Base-by-base conservation (phyloP, 2,113 vertebrate genomes). In the Chaetura pelagica region DNA sequence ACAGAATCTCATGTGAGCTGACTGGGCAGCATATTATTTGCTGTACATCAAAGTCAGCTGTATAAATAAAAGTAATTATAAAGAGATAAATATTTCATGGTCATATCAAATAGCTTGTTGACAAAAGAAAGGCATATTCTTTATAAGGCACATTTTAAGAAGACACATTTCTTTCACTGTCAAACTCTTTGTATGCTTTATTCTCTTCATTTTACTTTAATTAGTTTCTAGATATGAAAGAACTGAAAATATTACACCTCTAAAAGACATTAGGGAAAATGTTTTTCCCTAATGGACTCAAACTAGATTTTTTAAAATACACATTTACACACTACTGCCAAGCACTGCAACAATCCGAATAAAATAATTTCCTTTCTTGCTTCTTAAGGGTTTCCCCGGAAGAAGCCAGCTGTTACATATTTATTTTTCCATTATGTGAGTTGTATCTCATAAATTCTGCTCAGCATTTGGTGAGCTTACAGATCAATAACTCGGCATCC, bases 351-450 rank as follows among this genome's bases (percentile, higher is more conserved):
- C 5, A 5, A 94, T 84, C 74, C 80, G 74, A 92, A 72, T 51
- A 94, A 81, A 94, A 97, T 80, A 10, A 91, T 95, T 96, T 96
- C 91, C 88, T 96, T 82, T 89, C 84, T 94, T 85, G 89, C 80
- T 96, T 95, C 94, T 85, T 84, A 95, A 90, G 87, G 81, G 89
- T 90, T 94, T 94, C 90, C 91, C 46, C 52, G 2, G 9, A 88
- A 96, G 83, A 97, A 97, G 35, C 59, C 95, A 96, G 95, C 87
- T 97, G 89, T 83, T 97, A 85, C 79, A 96, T 96, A 97, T 96
- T 97, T 97, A 97, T 96, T 94, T 93, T 84, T 96, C 85, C 92
- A 90, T 97, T 91, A 92, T 92, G 69, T 67, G 81, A 94, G 89
- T 51, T 88, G 76, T 94, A 94, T 76, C 94, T 93, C 84, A 29